Evolutionary conservation across 1,140 invertebrate genomes (phyloP), one percentile per base, ranked within the genome.

Genomic region (Polypedilum vanderplanki): DNA sequence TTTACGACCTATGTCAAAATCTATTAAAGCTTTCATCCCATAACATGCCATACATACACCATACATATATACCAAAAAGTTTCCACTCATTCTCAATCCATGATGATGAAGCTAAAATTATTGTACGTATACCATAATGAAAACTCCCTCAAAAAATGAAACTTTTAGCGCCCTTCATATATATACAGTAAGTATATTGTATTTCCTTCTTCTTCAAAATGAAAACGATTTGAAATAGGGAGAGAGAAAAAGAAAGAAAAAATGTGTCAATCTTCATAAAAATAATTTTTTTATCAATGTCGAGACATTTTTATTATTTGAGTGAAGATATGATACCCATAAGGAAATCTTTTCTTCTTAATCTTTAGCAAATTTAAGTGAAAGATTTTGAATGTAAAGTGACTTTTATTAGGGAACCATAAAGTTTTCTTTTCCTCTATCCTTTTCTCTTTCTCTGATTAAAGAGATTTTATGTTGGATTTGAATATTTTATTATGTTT

Each of bases 201-300:
- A 12, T 57, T 57, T n/a, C 46, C 46, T 57, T 57, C 46, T 57
- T 57, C n/a, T 57, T 57, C n/a, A 3, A 3, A 12, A 46, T 12
- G 46, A 57, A 4, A 57, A 57, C n/a, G 1, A 46, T 46, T 57
- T 57, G 46, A 4, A n/a, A 57, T 15, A 57, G n/a, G n/a, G n/a
- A 57, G n/a, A 57, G 41, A 3, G 4, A 57, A 57, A 57, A 57
- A 15, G n/a, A 57, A 15, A 57, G 41, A 3, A n/a, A 57, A 57
- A 57, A 57, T 57, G 46, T 57, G 46, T 57, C 46, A 57, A 57
- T 57, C 46, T 57, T 57, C n/a, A 57, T 57, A 57, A 57, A 57
- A 57, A n/a, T n/a, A 15, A 57, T 57, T 57, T n/a, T 57, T 57
- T 57, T 57, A 57, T n/a, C 46, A 57, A 57, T 57, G 46, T 57